These are phyloP conservation scores for Sebastiscus tertius DNA, from an alignment of 2,797 vertebrate genomes.

Conservation along the genomic window DNA sequence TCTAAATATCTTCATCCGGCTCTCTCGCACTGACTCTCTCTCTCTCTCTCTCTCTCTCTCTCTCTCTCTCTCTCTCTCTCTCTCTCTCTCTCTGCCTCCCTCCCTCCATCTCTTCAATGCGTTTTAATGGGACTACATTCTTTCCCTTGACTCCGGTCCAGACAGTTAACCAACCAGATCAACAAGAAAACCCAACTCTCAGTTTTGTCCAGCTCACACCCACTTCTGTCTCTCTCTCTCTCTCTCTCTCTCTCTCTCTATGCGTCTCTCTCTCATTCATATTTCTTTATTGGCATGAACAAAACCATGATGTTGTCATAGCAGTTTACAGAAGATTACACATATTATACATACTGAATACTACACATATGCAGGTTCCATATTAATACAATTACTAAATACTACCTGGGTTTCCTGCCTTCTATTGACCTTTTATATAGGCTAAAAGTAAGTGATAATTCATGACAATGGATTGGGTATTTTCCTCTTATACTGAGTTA, in stretches of 20 bases:
- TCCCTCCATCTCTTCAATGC: slow-evolving; percentile 23
- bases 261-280: background rate
- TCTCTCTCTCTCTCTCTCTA: background rate
- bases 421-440: background rate
- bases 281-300: background rate
- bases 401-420: background rate
- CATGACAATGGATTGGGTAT: background rate
- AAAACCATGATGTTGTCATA: background rate
- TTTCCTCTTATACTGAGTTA: background rate
- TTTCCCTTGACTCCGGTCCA: slow-evolving; percentile 47
- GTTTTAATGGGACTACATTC: slow-evolving; percentile 61
- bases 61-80: too few relatives aligned
- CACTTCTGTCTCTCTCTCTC: background rate
- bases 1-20: background rate
- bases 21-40: background rate
- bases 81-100: too few relatives aligned
- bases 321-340: background rate
- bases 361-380: too few relatives aligned
- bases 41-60: too few relatives aligned
- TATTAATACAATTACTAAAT: background rate
- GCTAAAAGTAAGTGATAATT: background rate
- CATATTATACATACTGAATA: too few relatives aligned
- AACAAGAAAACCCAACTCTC: slow-evolving; percentile 54
- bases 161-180: slow-evolving; percentile 70
- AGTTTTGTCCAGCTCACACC: slow-evolving; percentile 29